Base-by-base conservation (phyloP, 2,113 vertebrate species). In the Lasiurus cinereus region DNA sequence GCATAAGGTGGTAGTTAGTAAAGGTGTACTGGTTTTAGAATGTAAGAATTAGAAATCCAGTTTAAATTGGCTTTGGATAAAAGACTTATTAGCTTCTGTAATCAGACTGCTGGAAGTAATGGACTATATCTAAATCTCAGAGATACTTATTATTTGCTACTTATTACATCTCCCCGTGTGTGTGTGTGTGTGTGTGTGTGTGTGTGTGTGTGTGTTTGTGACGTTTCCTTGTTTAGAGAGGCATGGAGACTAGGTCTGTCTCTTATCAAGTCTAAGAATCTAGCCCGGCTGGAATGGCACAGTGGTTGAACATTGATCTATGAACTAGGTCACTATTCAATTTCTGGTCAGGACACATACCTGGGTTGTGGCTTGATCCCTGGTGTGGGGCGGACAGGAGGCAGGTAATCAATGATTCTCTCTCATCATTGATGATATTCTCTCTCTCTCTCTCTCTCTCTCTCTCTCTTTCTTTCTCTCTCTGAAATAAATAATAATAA, bases 21-120 rank as follows among this genome's bases (percentile, higher is more conserved):
- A 90, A 70, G 43, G 29, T 4, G 3, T 8, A 18, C 27, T 92
- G 46, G 33, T 24, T 92, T 95, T 92, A n/a, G 36, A 88, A 83
- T 91, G 4, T 83, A 82, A 93, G 33, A 90, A 48, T 69, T 2
- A 78, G n/a, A 93, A 83, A 89, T 67, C 16, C 18, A 83, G 6
- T 78, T 89, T 86, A 90, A 83, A 83, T 12, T 54, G 59, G 9
- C 5, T 88, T 93, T 93, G 54, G 43, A 33, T 56, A 29, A 93
- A 86, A 19, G 8, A 33, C 10, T 90, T 94, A 70, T 59, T 88
- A 12, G 21, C 21, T 73, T 89, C 64, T 19, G 19, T 83, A 62
- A 79, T 83, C 6, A 93, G 86, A 83, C 10, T 48, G 64, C 31
- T 93, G 36, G 39, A 83, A 83, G 7, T 87, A 5, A 50, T 92